These are phyloP conservation scores for Ancistrus triradiatus DNA, from an alignment of 2,113 vertebrate genomes.

Conservation along the genomic window DNA sequence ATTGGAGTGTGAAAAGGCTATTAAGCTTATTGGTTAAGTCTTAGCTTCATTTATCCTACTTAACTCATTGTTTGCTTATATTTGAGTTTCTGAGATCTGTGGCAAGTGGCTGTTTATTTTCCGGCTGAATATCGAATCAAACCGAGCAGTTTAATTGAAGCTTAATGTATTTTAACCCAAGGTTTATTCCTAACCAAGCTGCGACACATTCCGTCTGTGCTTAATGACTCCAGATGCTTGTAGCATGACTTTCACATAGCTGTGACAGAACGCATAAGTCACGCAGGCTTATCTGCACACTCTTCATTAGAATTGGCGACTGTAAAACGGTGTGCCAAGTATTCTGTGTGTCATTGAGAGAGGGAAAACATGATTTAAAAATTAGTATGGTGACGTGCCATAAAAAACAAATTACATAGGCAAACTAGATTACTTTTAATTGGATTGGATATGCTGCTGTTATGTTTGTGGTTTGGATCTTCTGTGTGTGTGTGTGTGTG, in stretches of 20 bases:
- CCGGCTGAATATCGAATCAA: too few relatives aligned
- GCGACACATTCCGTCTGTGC: constrained; percentile 1
- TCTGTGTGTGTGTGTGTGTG: background rate
- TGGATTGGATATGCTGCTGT: background rate
- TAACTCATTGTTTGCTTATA: too few relatives aligned
- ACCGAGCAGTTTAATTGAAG: too few relatives aligned
- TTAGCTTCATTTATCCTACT: too few relatives aligned
- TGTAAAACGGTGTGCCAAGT: constrained; percentile 26
- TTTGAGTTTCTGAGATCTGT: too few relatives aligned
- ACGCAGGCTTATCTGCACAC: constrained; percentile 22
- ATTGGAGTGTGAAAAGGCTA: too few relatives aligned
- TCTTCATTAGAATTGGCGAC: background rate
- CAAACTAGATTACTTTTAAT: background rate
- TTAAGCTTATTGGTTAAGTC: too few relatives aligned
- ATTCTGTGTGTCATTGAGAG: background rate
- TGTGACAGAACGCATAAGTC: constrained; percentile 16
- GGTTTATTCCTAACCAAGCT: constrained; percentile 7
- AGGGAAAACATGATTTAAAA: background rate
- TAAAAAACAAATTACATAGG: background rate
- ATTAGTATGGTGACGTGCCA: too few relatives aligned
- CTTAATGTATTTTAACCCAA: background rate
- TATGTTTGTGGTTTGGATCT: background rate
- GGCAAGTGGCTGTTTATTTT: too few relatives aligned
- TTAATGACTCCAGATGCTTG: constrained; percentile 11
- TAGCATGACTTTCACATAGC: constrained; percentile 25